Conservation (phyloP, 23 tunicate species). For the Trididemnum miniatum region DNA sequence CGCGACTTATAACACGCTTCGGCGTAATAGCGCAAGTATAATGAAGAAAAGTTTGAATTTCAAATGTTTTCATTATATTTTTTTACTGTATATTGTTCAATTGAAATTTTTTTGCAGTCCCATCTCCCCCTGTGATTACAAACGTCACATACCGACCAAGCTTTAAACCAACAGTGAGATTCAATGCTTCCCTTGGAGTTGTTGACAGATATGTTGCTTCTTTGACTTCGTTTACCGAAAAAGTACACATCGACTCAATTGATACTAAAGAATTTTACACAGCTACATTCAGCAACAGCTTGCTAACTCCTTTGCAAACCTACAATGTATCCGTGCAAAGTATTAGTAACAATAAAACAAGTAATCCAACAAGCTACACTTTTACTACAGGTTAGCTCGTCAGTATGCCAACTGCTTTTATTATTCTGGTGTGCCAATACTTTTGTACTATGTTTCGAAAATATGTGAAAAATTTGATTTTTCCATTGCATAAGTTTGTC, state of each 20-base stretch:
- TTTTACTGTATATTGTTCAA: no score
- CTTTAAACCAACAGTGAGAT: background rate
- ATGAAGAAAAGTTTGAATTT: no score
- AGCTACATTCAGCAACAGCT: background rate
- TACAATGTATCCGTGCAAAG: background rate
- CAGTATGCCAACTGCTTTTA: no score
- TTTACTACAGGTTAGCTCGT: background rate
- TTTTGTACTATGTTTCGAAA: no score
- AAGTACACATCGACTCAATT: background rate
- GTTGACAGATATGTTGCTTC: conserved; percentile 44
- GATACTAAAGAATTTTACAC: background rate
- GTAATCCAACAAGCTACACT: background rate
- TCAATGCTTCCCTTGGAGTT: conserved; percentile 24
- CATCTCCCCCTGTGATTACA: background rate
- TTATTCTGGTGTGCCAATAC: no score
- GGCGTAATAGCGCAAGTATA: no score
- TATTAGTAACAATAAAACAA: background rate
- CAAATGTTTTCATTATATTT: no score
- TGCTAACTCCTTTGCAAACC: background rate
- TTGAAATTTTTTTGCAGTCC: no score
- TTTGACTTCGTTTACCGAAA: background rate
- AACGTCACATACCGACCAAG: background rate
- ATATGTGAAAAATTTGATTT: no score
- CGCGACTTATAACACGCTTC: no score
- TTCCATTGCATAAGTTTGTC: no score